Base-by-base conservation (phyloP, 1,140 invertebrate genomes). In the Leptonema lineaticorne region DNA sequence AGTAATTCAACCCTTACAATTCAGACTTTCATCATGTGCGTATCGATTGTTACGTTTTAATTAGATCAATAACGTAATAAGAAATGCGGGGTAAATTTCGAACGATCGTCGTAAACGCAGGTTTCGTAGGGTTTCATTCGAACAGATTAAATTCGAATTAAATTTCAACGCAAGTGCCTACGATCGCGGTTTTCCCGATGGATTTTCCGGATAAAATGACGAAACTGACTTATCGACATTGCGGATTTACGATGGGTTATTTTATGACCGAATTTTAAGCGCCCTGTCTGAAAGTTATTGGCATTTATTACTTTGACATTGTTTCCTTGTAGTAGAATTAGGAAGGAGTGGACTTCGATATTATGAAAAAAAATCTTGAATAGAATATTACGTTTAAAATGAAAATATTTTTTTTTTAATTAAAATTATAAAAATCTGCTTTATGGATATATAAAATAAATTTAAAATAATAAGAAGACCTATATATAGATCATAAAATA, bases 91-190 rank as follows among this genome's bases (percentile, higher is more conserved):
- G 46, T 16, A 20, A 18, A 22, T 50, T 20, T 20, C 18, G 5
- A 9, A 5, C 29, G 5, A 5, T 33, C 29, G 29, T 33, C 29
- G 16, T 7, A n/a, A 48, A 8, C 5, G 20, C 2, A 4, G 46
- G 41, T 9, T 26, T 14, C 28, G 58, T 5, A 8, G 30, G 24
- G 33, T 16, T 45, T 45, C 33, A 62, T 64, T 22, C 16, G 22
- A 30, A 46, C 45, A 64, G 62, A 64, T 64, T 64, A 64, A 29
- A 64, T 8, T 11, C 45, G 62, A 64, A 64, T 64, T 64, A 64
- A 64, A 64, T 50, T 50, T 27, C 45, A 46, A 37, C 41, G 58
- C 37, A 37, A 37, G 27, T 20, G 28, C n/a, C n/a, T n/a, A 46
- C 29, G 37, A 64, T 64, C 62, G 33, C 14, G 45, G 45, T 28